Evolutionary conservation across 2,888 invertebrate species (phyloP).

Genomic region (Limulus polyphemus): DNA sequence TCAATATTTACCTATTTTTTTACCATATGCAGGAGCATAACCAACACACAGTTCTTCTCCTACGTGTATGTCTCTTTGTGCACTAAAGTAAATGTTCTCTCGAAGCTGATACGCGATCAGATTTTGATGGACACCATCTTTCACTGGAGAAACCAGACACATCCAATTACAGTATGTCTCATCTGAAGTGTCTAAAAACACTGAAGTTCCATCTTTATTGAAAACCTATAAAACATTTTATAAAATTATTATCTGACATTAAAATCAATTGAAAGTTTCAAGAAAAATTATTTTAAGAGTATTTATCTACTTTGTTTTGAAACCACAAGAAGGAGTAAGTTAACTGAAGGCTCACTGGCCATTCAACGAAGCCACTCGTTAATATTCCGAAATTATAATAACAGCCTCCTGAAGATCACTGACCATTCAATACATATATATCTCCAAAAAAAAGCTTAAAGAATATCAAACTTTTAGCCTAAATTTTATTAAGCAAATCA

Average conservation of each 20-base stretch:
- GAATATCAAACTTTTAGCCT: too few species aligned
- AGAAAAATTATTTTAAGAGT: too few species aligned
- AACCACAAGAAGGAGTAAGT: too few species aligned
- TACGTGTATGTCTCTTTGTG: constrained; percentile 38
- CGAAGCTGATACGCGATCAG: constrained; percentile 48
- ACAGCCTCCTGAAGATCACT: background rate
- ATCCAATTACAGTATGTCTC: constrained; percentile 50
- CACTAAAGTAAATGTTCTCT: constrained; percentile 40
- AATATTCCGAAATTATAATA: constrained; percentile 10
- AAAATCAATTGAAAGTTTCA: too few species aligned
- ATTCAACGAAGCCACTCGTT: too few species aligned
- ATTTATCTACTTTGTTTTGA: too few species aligned
- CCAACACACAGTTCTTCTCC: constrained; percentile 46
- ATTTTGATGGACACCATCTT: constrained; percentile 43
- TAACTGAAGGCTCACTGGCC: too few species aligned
- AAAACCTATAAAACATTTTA: constrained; percentile 38
- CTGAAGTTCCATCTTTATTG: constrained; percentile 35
- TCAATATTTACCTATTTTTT: constrained; percentile 38
- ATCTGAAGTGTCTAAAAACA: constrained; percentile 45
- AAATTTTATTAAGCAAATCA: too few species aligned
- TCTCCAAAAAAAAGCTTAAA: too few species aligned
- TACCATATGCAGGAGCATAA: constrained; percentile 48
- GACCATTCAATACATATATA: too few species aligned
- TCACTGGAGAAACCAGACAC: constrained; percentile 44
- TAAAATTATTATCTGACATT: too few species aligned